Percentiles rank a stretch among this genome's conserved stretches.
phyloP scores from a whole-genome alignment of 2,888 invertebrate genomes.

The Belgica antarctica region DNA sequence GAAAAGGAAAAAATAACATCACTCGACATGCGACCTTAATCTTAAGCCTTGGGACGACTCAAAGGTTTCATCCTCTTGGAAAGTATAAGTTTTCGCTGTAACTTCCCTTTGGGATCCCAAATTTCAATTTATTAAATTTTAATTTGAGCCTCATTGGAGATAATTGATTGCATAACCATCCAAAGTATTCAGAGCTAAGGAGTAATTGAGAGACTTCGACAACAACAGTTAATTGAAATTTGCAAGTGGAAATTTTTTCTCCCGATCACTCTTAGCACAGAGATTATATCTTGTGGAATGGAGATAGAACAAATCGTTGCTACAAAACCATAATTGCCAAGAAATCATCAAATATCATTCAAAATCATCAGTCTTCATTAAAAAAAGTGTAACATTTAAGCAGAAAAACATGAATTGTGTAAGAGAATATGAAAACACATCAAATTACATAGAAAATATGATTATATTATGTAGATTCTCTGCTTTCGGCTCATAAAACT shows the following conservation, averaged over 20 bases:
- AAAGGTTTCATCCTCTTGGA: background rate
- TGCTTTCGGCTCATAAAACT: background rate
- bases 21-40: background rate
- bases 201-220: too few relatives aligned
- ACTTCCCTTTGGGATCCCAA: background rate
- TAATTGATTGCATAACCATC: too few relatives aligned
- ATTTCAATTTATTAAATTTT: background rate
- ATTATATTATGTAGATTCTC: slow-evolving; percentile 25
- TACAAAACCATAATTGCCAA: too few relatives aligned
- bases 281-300: too few relatives aligned
- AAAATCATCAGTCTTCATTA: slow-evolving; percentile 30
- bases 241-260: too few relatives aligned
- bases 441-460: slow-evolving; percentile 28
- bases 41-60: background rate
- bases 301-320: too few relatives aligned
- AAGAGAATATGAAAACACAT: slow-evolving; percentile 16
- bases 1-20: too few relatives aligned
- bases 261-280: too few relatives aligned
- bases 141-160: too few relatives aligned
- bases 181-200: too few relatives aligned
- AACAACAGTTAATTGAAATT: too few relatives aligned
- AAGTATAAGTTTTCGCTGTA: background rate
- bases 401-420: slow-evolving; percentile 16
- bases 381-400: background rate
- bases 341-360: slow-evolving; percentile 12